These are phyloP conservation scores for Mesoligia furuncula DNA, from an alignment of 2,888 invertebrate species.

Conservation along the genomic window DNA sequence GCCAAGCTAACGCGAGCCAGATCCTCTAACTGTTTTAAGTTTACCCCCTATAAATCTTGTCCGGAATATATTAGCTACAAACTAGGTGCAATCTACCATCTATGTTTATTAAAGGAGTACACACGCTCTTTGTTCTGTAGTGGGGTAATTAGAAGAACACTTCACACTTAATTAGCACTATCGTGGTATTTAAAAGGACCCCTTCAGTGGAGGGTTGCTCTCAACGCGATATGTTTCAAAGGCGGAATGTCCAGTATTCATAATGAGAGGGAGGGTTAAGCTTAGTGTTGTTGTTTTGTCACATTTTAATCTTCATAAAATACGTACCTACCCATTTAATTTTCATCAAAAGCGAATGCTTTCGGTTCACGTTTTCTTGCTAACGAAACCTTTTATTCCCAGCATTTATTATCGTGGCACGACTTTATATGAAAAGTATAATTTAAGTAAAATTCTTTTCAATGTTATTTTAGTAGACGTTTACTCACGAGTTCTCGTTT, in stretches of 20 bases:
- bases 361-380: constrained; percentile 7
- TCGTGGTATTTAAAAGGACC: constrained; percentile 75
- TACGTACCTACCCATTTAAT: constrained; percentile 40
- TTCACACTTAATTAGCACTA: constrained; percentile 80
- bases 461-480: constrained; percentile 26
- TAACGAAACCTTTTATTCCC: constrained; percentile 18
- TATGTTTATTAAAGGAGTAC: constrained; percentile 71
- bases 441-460: constrained; percentile 12
- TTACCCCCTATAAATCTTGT: constrained; percentile 62
- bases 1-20: constrained; percentile 51
- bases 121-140: constrained; percentile 73
- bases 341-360: constrained; percentile 47
- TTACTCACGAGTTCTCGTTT: background rate
- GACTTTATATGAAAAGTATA: constrained; percentile 1
- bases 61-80: constrained; percentile 65
- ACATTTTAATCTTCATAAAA: constrained; percentile 54
- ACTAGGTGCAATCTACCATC: constrained; percentile 69
- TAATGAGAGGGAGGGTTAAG: constrained; percentile 64
- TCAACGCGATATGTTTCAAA: constrained; percentile 66
- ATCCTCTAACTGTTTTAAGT: constrained; percentile 57
- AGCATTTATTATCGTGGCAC: constrained; percentile 15
- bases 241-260: constrained; percentile 67
- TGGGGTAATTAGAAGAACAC: constrained; percentile 76
- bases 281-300: constrained; percentile 49
- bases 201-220: constrained; percentile 56